Base-by-base conservation (phyloP, 2,113 vertebrate genomes). In the Artemisiospiza belli region DNA sequence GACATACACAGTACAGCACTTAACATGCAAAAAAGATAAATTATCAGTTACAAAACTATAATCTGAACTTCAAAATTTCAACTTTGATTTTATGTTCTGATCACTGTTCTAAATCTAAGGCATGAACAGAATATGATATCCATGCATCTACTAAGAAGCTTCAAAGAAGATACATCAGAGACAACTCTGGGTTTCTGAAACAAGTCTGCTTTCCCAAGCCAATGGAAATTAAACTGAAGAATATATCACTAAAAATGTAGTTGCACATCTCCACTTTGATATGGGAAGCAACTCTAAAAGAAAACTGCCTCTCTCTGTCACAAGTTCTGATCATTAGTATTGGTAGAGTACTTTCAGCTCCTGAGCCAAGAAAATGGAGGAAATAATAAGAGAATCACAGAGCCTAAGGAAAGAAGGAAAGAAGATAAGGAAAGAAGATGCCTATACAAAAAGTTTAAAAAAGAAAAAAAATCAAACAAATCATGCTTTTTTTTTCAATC, bases 61-160 rank as follows among this genome's bases (percentile, higher is more conserved):
- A 82, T 22, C 10, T 61, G 28, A 90, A 89, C n/a, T 62, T 58
- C 43, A n/a, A 46, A 54, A 46, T 64, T 51, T 44, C 19, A 24
- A 59, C 39, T 85, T n/a, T 64, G 9, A 54, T 72, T 90, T 92
- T 80, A 54, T 21, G 18, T 70, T 92, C 81, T 63, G 37, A 88
- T 41, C 18, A 46, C 15, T 75, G 25, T 35, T 27, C 20, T 76
- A 83, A 86, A 86, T 41, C 57, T 62, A 88, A 75, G 10, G 27
- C 43, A 72, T 54, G 28, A 87, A 55, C 2, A 73, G 24, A 83
- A 12, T 63, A 31, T 43, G 20, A 83, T 12, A 27, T 27, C 12
- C 16, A 23, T 15, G n/a, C 7, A 77, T 28, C 41, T 16, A 69
- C 20, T 76, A 62, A 66, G 91, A 55, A 76, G 49, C 11, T 77